phyloP scores from a whole-genome alignment of 2,113 vertebrate species.

The Callocephalon fimbriatum region DNA sequence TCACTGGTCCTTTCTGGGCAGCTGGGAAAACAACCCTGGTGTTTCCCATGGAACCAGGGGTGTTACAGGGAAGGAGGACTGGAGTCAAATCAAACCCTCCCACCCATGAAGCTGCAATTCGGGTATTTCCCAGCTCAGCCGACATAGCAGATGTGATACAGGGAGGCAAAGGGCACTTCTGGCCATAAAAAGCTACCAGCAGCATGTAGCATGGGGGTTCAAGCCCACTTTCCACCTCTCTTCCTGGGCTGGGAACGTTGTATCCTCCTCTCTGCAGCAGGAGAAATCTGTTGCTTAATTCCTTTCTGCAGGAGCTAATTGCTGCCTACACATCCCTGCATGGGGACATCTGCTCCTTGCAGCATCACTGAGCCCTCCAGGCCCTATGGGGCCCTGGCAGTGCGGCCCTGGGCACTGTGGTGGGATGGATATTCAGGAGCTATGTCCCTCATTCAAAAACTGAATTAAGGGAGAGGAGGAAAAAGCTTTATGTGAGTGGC shows the following conservation, averaged over 20 bases:
- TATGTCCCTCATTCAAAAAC: neutral
- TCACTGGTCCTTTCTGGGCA: neutral
- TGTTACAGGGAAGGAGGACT: neutral
- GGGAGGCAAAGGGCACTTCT: neutral
- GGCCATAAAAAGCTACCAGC: neutral
- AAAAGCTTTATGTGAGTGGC: neutral
- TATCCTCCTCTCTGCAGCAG: neutral
- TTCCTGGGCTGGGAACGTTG: neutral
- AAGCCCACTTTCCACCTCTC: neutral
- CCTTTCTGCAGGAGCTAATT: neutral
- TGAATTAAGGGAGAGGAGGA: neutral
- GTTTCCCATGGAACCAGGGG: neutral
- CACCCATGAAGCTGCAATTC: neutral
- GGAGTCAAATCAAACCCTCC: neutral
- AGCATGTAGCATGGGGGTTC: neutral
- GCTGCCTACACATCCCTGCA: fast-evolving
- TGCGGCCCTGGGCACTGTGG: neutral
- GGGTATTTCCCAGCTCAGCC: neutral
- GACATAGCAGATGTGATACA: neutral
- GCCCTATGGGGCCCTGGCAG: neutral
- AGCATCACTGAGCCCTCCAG: fast-evolving
- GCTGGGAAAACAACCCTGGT: neutral
- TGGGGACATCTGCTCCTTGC: neutral
- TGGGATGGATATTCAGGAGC: neutral
- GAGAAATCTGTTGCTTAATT: neutral